Conservation (phyloP, 2,888 invertebrate genomes). For the Macropis europaea region DNA sequence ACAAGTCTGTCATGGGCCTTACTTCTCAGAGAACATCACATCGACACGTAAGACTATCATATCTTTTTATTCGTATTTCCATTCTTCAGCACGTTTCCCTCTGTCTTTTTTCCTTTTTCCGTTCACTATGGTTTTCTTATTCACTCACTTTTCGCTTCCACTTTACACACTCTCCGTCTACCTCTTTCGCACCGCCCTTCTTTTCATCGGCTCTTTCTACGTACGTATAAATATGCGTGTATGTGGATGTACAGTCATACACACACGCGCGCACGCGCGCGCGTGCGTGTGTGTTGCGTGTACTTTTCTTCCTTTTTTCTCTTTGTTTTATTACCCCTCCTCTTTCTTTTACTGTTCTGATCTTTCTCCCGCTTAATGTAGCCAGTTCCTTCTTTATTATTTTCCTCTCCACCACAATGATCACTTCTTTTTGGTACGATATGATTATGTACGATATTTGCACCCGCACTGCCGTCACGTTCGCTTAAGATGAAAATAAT, state of each 20-base stretch:
- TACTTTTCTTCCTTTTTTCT: constrained; percentile 11
- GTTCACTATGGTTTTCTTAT: constrained; percentile 11
- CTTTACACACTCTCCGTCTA: constrained; percentile 11
- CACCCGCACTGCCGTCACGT: constrained; percentile 37
- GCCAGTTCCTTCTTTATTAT: constrained; percentile 16
- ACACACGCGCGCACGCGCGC: constrained; percentile 44
- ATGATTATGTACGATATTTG: constrained; percentile 21
- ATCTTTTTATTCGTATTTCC: constrained; percentile 45
- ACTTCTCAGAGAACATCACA: constrained; percentile 26
- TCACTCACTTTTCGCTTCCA: constrained; percentile 13
- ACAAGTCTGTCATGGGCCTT: constrained; percentile 27
- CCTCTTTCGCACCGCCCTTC: constrained; percentile 32
- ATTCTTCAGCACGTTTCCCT: constrained; percentile 44
- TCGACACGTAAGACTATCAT: constrained; percentile 49
- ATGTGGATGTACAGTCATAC: constrained; percentile 37
- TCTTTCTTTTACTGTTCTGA: constrained; percentile 29
- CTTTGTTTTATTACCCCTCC: constrained; percentile 28
- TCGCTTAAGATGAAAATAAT: constrained; percentile 33
- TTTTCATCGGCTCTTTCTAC: constrained; percentile 35
- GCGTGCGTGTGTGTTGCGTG: constrained; percentile 29
- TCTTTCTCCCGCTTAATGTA: constrained; percentile 23
- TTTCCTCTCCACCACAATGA: constrained; percentile 20
- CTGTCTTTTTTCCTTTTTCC: constrained; percentile 20
- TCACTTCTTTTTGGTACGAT: constrained; percentile 35
- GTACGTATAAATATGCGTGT: constrained; percentile 21